Conservation (phyloP, 2,888 invertebrate genomes). For the Arrhopalites spinosus region DNA sequence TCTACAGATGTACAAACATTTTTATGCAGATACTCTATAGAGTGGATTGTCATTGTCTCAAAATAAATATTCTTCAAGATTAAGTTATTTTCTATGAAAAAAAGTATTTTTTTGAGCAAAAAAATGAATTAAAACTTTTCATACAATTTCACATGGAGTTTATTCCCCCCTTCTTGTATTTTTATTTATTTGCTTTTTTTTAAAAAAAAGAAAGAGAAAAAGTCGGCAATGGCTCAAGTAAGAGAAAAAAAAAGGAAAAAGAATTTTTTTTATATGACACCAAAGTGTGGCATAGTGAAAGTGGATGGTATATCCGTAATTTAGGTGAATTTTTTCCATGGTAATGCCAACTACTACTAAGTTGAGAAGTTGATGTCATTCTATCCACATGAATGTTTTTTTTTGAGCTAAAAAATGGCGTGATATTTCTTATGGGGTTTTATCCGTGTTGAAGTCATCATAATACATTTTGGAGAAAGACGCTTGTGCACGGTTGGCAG, state of each 20-base stretch:
- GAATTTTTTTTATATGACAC: constrained; percentile 7
- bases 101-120: no score
- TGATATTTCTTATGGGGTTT: constrained; percentile 15
- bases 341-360: constrained; percentile 4
- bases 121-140: no score
- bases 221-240: not conserved
- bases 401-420: constrained; percentile 15
- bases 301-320: not conserved
- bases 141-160: no score
- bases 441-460: constrained; percentile 23
- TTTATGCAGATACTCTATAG: no score
- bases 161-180: no score
- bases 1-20: no score
- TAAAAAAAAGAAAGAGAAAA: no score
- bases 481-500: constrained; percentile 1
- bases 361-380: not conserved
- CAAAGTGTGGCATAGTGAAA: constrained; percentile 2
- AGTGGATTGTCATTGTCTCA: no score
- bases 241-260: not conserved
- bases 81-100: no score
- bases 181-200: no score
- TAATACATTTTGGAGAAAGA: constrained; percentile 17
- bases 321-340: constrained; percentile 11
- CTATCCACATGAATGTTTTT: constrained; percentile 4
- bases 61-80: no score